Conservation (phyloP, 1,140 invertebrate species). For the Megathymus violae region DNA sequence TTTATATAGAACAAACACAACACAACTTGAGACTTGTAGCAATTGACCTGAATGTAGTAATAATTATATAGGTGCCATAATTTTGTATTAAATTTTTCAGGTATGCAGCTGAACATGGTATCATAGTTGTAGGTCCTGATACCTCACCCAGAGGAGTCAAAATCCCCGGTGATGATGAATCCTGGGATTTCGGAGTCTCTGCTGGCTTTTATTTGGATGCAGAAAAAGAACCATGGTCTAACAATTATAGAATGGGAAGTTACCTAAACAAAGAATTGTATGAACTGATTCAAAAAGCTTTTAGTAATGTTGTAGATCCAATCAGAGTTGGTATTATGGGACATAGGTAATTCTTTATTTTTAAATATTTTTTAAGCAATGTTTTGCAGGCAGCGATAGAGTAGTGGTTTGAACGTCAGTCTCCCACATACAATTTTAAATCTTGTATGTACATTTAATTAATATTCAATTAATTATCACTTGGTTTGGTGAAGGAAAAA, state of each 20-base stretch:
- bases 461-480: no score
- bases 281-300: conserved; percentile 87
- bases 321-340: conserved; percentile 92
- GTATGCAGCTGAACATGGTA: conserved; percentile 90
- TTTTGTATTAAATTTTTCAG: no score
- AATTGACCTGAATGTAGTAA: no score
- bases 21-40: no score
- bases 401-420: no score
- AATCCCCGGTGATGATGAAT: conserved; percentile 95
- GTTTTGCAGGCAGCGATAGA: no score
- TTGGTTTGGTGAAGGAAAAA: no score
- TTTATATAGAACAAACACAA: no score
- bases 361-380: neutral
- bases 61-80: no score
- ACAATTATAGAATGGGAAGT: conserved; percentile 98
- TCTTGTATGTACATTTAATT: no score
- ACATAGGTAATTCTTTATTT: conserved; percentile 86
- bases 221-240: conserved; percentile 94
- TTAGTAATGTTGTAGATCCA: conserved; percentile 77
- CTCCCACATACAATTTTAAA: no score
- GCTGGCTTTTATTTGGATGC: conserved; percentile 99
- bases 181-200: conserved; percentile 97
- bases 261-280: conserved; percentile 97
- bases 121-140: conserved; percentile 96
- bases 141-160: conserved; percentile 96